Base-by-base conservation (phyloP, 2,113 vertebrate species). In the Oncorhynchus mykiss region DNA sequence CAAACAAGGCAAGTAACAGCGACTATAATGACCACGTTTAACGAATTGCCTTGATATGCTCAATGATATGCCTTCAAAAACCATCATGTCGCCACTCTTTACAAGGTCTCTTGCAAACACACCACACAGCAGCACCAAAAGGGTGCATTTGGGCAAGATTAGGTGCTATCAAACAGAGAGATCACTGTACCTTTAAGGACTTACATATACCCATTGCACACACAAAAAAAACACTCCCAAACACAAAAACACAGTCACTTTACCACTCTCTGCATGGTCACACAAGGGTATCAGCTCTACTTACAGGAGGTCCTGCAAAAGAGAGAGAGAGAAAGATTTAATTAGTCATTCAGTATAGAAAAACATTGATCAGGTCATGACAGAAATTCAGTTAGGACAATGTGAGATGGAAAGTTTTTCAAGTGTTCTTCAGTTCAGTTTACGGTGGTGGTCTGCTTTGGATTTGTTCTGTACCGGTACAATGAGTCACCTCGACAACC, bases 251-350 rank as follows among this genome's bases (percentile, higher is more conserved):
- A 82, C 39, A 70, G 81, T 85, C 78, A 92, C 89, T 89, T 93
- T 92, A 93, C 92, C 92, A 84, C 88, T 92, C 75, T 84, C 76
- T 79, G 51, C 51, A 54, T 54, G 72, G 16, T 86, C 81, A 90
- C 39, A 45, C 74, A 84, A 48, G 69, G 69, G 77, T 51, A 48
- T 73, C 90, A 82, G 75, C 77, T 82, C 84, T 95, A 97, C 96
- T 98, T 98, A 98, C 97, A 93, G 97, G 96, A 73, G 97, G 96
- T 88, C 97, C 97, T 99, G 94, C 74, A 96, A 93, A 88, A 85
- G 80, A 87, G 74, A 90, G 39, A 45, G 39, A 45, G 4, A 77
- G 8, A 82, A 70, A 65, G 49, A 54, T 12, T 68, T 2, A 67
- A 79, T 88, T 80, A 87, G 71, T 77, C 73, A 68, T 0, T 74